Base-by-base conservation (phyloP, 1,140 invertebrate genomes). In the Zaprionus inermis region DNA sequence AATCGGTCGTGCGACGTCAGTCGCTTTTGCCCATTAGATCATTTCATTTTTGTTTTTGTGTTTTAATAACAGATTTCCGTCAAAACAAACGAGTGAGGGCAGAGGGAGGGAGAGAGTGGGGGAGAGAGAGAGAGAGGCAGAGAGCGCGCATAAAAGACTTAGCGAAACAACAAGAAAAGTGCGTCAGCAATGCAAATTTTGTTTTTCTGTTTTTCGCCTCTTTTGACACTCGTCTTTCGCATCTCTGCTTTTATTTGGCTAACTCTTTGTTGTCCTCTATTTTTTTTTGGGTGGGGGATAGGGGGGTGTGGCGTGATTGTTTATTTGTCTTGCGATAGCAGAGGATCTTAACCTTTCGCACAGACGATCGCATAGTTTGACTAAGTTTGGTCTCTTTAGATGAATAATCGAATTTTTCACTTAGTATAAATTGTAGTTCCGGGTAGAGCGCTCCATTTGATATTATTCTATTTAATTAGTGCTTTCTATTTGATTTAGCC, bases 171-270 rank as follows among this genome's bases (percentile, higher is more conserved):
- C 54, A 74, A 74, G 67, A 74, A 74, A 74, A 74, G 72, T 74
- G 72, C 72, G 72, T 74, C 72, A 74, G 72, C 58, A 74, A 70
- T 74, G 72, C 66, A 70, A 74, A 74, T 74, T 70, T 44, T 70
- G 44, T 69, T 73, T 41, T 52, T 72, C 28, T 49, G n/a, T n/a
- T 38, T 51, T 20, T 5, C 46, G 28, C 56, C 41, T 28, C 32
- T 44, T 67, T 58, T 36, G 30, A 9, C 30, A 9, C 55, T 30
- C 61, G 30, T 32, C 52, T 36, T 32, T 63, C 18, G 46, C 51
- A 12, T 12, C 18, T 59, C 16, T 55, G 14, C 38, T 52, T 55
- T 72, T 66, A 28, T 54, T 20, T 30, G 18, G 3, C 20, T 59
- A 30, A 67, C 18, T 54, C 67, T 54, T 67, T 66, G 30, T 71